These are phyloP conservation scores for Protobothrops mucrosquamatus DNA, from an alignment of 2,113 vertebrate genomes.

Conservation along the genomic window DNA sequence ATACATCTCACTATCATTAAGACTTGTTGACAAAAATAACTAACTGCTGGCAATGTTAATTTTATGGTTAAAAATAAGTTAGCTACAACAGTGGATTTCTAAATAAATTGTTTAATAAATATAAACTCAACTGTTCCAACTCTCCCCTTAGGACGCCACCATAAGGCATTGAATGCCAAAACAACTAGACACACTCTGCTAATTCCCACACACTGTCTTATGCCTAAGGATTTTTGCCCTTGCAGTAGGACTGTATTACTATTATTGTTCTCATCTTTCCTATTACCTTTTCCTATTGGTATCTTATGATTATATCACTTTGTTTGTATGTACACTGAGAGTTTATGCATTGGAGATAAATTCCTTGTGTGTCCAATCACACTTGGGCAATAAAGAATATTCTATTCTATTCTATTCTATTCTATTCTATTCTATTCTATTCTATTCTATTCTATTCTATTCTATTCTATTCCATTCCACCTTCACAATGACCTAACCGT, in stretches of 20 bases:
- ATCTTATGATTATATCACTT: background rate
- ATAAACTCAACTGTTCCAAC: background rate
- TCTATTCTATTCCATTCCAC: fast-evolving
- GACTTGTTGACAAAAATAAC: background rate
- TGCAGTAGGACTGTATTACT: background rate
- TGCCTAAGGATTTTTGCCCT: background rate
- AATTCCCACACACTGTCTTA: background rate
- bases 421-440: no score
- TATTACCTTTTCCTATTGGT: background rate
- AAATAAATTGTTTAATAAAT: background rate
- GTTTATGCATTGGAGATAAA: background rate
- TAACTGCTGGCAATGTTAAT: background rate
- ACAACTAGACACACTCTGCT: background rate
- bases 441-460: no score
- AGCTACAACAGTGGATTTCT: background rate
- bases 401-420: background rate
- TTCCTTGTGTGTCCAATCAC: background rate
- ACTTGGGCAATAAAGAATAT: background rate
- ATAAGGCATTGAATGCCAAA: background rate
- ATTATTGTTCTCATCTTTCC: background rate
- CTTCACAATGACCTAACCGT: background rate
- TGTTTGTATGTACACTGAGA: background rate
- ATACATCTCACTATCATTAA: background rate
- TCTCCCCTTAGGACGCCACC: background rate
- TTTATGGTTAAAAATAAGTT: background rate